These are phyloP conservation scores for Boloria euphrosyne DNA, from an alignment of 2,888 invertebrate genomes.

Conservation along the genomic window DNA sequence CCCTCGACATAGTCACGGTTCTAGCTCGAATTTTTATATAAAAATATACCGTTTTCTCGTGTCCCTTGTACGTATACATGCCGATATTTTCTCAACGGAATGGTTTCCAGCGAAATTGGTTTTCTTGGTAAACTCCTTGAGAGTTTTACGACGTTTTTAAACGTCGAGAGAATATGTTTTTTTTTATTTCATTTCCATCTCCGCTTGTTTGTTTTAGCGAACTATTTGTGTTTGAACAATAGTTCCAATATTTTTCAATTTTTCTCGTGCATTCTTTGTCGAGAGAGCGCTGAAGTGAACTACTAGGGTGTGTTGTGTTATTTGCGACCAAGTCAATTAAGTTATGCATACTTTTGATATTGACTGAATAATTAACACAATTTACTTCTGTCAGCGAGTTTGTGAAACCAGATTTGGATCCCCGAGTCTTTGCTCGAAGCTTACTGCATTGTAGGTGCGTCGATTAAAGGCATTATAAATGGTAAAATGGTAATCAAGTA, in stretches of 20 bases:
- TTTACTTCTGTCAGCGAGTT: too few relatives aligned
- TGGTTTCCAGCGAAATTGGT: conserved; percentile 42
- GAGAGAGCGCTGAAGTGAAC: not conserved
- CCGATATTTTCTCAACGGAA: conserved; percentile 42
- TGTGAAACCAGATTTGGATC: too few relatives aligned
- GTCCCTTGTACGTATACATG: conserved; percentile 36
- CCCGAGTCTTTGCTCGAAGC: too few relatives aligned
- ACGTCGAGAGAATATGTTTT: conserved; percentile 37
- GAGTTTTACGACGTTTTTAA: conserved; percentile 45
- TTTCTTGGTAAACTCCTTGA: conserved; percentile 43
- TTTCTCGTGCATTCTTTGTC: not conserved
- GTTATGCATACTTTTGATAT: not conserved
- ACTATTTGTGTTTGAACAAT: conserved; percentile 27
- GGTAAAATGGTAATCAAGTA: too few relatives aligned
- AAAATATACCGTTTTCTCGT: conserved; percentile 32
- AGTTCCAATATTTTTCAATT: not conserved
- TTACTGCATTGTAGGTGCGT: too few relatives aligned
- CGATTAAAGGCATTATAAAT: too few relatives aligned
- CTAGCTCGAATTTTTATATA: conserved; percentile 26
- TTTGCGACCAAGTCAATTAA: too few relatives aligned
- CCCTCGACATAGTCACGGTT: not conserved
- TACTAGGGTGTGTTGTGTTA: not conserved
- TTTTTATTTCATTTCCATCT: conserved; percentile 40
- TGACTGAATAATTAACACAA: not conserved
- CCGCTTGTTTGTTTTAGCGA: conserved; percentile 25